Base-by-base conservation (phyloP, 2,888 invertebrate genomes). In the Chaetogeoica ovagalla region DNA sequence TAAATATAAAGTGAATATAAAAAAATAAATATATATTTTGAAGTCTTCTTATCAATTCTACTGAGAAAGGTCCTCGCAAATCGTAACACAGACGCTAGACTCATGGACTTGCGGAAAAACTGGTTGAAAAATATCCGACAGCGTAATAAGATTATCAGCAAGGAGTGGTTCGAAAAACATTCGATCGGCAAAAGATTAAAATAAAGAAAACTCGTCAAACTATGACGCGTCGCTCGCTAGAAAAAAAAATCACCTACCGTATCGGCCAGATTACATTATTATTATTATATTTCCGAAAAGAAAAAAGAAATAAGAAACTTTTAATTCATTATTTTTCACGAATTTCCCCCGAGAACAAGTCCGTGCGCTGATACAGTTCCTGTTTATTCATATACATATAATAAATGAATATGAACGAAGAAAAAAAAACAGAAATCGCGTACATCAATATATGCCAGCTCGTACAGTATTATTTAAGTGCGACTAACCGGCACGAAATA, bases 361-460 rank as follows among this genome's bases (percentile, higher is more conserved):
- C 65, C 21, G 4, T 1, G 60, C 15, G n/a, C n/a, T n/a, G n/a
- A 7, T 15, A 55, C 21, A 21, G 65, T 65, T 74, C 30, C 52
- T 2, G 48, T 48, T 48, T 11, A n/a, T 48, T n/a, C n/a, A n/a
- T n/a, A n/a, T n/a, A n/a, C n/a, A 23, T 60, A 43, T 72, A 74
- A 21, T 55, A 55, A 74, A 74, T 74, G 63, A 74, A 55, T 55
- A 65, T 65, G 55, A 74, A 74, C 43, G 57, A 65, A 57, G n/a
- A n/a, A 74, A 57, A 74, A 2, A 57, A 74, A 65, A 57, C 11
- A 9, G 23, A 23, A 17, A 17, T 0, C 21, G 39, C 48, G 9
- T 1, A 48, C 1, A 48, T 48, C 8, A 8, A 5, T 48, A 48
- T 48, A 48, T 48, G 11, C 48, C n/a, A n/a, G n/a, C n/a, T n/a